Base-by-base conservation (phyloP, 2,797 vertebrate genomes). In the Melanotaenia nigrans region DNA sequence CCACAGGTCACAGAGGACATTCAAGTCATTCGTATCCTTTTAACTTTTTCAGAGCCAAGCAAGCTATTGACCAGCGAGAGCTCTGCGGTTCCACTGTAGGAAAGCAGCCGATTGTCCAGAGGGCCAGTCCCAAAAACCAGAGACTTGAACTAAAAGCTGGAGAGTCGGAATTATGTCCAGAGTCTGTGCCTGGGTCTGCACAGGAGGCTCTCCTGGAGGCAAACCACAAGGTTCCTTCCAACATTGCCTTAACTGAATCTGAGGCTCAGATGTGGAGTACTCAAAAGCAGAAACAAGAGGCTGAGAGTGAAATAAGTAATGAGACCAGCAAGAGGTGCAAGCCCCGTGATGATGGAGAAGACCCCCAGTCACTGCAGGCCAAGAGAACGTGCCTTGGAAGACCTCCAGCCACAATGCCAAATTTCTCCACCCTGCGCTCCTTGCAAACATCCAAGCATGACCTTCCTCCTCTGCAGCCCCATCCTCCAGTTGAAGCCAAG, bases 371-470 rank as follows among this genome's bases (percentile, higher is more conserved):
- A 56, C 90, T 82, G 69, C 77, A 61, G 74, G 86, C 86, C 77
- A 94, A 93, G 84, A 88, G 90, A 87, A 81, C 83, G 61, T 88
- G 93, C 84, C 90, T 92, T 86, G 89, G 90, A 93, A 81, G 71
- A 71, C 76, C 91, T 92, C 67, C 81, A 79, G 93, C 83, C 70
- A 54, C 81, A 81, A 70, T 53, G 28, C 89, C 78, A 78, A 83
- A 92, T 62, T 53, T 70, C 42, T 61, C 63, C 69, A 74, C 75
- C 45, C 71, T 88, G 53, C 62, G 71, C 77, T 85, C 81, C 84
- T 73, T 81, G 68, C 87, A 89, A 51, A 84, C 90, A 78, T 84
- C 79, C 84, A 84, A 83, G 71, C 70, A 83, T 85, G 83, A 84
- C 77, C 81, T 54, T 71, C 88, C 68, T 62, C 87, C 90, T 89